These are phyloP conservation scores for Parapsyche elsis DNA, from an alignment of 1,140 invertebrate genomes.

Conservation along the genomic window DNA sequence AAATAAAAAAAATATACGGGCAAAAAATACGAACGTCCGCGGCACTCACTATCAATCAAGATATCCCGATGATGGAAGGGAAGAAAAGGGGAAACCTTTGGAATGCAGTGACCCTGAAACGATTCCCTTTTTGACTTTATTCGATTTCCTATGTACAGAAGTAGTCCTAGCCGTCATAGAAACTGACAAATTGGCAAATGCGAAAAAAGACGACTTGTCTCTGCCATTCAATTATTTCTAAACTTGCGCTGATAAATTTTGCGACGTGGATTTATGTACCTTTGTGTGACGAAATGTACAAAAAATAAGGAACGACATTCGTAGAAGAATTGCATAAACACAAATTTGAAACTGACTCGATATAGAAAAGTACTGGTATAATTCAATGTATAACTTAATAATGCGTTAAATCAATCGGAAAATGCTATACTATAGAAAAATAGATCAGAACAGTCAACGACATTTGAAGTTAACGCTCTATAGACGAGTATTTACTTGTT, in stretches of 20 bases:
- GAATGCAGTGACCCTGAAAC: constrained; percentile 12
- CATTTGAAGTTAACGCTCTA: too few species aligned
- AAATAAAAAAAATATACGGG: constrained; percentile 7
- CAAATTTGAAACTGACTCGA: too few species aligned
- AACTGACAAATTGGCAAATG: constrained; percentile 13
- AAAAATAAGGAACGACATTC: too few species aligned
- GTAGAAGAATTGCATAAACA: too few species aligned
- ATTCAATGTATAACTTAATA: too few species aligned
- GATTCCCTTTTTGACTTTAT: constrained; percentile 6
- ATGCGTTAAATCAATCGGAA: too few species aligned
- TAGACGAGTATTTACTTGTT: too few species aligned
- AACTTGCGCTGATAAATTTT: not conserved
- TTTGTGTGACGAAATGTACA: too few species aligned
- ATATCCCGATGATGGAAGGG: not conserved
- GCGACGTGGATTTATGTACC: too few species aligned
- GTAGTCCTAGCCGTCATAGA: not conserved
- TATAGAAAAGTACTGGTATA: too few species aligned
- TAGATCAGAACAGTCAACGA: too few species aligned
- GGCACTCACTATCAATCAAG: constrained; percentile 19
- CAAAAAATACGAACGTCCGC: not conserved
- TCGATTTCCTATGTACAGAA: constrained; percentile 1
- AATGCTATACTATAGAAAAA: too few species aligned
- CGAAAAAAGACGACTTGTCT: not conserved
- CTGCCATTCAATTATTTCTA: not conserved
- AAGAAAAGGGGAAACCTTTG: not conserved